Evolutionary conservation across 2,113 vertebrate species (phyloP).

Genomic region (Saguinus midas): DNA sequence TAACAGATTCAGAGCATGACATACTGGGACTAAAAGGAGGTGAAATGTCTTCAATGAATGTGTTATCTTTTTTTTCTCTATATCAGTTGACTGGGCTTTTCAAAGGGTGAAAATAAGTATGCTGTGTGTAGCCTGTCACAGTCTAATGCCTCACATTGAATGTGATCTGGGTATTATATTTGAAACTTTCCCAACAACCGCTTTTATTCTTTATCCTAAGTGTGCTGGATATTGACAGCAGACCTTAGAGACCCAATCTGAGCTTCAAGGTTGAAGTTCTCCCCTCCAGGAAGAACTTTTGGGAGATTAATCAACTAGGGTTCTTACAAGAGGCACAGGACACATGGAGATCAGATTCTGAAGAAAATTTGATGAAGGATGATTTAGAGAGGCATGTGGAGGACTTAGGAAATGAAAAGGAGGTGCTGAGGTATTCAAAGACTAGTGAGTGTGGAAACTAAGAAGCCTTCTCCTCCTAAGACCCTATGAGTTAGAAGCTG

Average conservation of each 20-base stretch:
- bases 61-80: background rate
- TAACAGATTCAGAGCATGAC: constrained; percentile 1
- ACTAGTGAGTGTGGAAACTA: too few species aligned
- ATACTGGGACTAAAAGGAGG: background rate
- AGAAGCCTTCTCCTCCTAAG: background rate
- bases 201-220: background rate
- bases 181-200: background rate
- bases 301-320: background rate
- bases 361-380: background rate
- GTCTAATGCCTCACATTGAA: constrained; percentile 11
- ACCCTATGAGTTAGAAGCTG: background rate
- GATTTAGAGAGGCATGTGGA: background rate
- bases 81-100: background rate
- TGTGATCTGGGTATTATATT: background rate
- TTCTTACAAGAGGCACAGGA: background rate
- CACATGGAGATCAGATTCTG: background rate
- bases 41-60: background rate
- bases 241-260: background rate
- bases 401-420: background rate
- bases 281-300: background rate
- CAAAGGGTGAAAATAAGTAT: background rate
- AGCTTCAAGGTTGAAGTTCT: background rate
- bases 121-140: background rate
- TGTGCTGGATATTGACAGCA: background rate
- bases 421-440: background rate